These are phyloP conservation scores for Muschampia plurimacula DNA, from an alignment of 2,888 invertebrate species.

Conservation along the genomic window DNA sequence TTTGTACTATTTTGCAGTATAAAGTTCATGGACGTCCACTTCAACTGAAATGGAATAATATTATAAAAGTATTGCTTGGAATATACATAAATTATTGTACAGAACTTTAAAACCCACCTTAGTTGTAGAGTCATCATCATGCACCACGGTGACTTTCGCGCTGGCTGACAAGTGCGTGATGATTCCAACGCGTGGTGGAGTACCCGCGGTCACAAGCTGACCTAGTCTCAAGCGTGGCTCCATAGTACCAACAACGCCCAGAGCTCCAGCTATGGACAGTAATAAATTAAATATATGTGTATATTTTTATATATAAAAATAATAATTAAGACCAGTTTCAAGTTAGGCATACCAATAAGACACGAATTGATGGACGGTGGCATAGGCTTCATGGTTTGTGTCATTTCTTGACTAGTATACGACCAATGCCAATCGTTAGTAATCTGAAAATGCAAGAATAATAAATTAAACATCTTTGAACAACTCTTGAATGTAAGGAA, in stretches of 20 bases:
- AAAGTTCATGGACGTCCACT: no score
- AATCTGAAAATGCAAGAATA: conserved; percentile 56
- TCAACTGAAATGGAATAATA: no score
- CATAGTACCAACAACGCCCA: conserved; percentile 78
- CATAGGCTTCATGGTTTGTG: conserved; percentile 70
- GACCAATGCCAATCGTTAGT: conserved; percentile 82
- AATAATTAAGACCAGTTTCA: no score
- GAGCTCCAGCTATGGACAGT: conserved; percentile 66
- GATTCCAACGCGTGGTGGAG: conserved; percentile 70
- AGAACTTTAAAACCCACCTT: conserved; percentile 58
- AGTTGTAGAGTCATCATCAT: conserved; percentile 72
- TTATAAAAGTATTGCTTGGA: no score
- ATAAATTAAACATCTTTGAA: background rate
- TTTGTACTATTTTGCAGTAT: no score
- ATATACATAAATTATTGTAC: no score
- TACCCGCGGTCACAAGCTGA: conserved; percentile 68
- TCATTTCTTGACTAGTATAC: conserved; percentile 74
- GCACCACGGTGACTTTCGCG: conserved; percentile 73
- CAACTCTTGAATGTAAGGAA: background rate
- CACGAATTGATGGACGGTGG: conserved; percentile 74
- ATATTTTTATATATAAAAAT: no score
- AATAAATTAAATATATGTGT: background rate
- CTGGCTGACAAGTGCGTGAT: conserved; percentile 75
- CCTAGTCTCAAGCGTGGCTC: conserved; percentile 78
- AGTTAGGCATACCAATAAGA: conserved; percentile 66